These are phyloP conservation scores for Calosoma granatense DNA, from an alignment of 1,140 invertebrate genomes.

Conservation along the genomic window DNA sequence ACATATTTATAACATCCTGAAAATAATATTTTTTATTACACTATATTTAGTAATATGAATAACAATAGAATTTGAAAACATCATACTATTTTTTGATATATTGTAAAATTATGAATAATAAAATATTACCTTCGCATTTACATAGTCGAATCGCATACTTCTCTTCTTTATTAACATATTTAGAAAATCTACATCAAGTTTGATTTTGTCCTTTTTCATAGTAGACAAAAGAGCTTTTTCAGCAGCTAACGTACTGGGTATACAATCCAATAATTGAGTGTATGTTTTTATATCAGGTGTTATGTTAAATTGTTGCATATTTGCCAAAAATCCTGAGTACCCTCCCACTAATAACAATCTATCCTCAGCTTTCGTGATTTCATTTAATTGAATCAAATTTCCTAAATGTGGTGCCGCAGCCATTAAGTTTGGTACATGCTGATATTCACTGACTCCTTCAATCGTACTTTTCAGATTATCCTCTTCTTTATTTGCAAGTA, in stretches of 20 bases:
- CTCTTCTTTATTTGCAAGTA: not conserved
- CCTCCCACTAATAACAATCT: constrained; percentile 75
- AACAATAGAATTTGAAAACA: too few relatives aligned
- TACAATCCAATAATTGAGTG: constrained; percentile 59
- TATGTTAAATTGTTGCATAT: constrained; percentile 57
- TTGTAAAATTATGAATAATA: too few relatives aligned
- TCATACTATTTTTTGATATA: too few relatives aligned
- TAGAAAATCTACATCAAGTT: constrained; percentile 69
- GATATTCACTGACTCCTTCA: not conserved
- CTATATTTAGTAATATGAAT: constrained; percentile 16
- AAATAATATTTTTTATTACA: too few relatives aligned
- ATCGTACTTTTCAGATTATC: not conserved
- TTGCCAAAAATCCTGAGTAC: constrained; percentile 53
- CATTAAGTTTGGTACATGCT: constrained; percentile 43
- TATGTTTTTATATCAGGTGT: constrained; percentile 70
- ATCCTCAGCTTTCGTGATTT: constrained; percentile 48
- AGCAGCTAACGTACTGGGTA: constrained; percentile 50
- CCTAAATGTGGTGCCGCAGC: constrained; percentile 43
- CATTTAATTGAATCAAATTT: constrained; percentile 42
- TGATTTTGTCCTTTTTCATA: constrained; percentile 47
- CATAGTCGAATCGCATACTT: constrained; percentile 51
- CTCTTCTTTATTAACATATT: constrained; percentile 79
- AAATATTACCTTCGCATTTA: constrained; percentile 55
- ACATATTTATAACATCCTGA: constrained; percentile 52
- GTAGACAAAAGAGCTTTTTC: constrained; percentile 54